Evolutionary conservation across 1,140 invertebrate species (phyloP).

Genomic region (Drosophila mayri): DNA sequence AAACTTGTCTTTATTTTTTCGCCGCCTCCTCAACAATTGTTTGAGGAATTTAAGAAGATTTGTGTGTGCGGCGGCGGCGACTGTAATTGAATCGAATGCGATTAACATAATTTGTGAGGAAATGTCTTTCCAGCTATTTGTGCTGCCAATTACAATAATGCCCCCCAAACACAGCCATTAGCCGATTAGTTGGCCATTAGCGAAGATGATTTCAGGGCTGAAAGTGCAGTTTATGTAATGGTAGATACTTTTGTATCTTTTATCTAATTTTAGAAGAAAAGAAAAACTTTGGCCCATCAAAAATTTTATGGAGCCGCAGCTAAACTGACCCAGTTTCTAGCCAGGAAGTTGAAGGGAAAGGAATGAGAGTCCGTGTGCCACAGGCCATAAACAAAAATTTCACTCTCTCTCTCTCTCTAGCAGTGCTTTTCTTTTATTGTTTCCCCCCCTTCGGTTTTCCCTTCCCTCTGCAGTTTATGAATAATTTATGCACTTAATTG

Average conservation of each 20-base stretch:
- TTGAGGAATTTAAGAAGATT: conserved; percentile 47
- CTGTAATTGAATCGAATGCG: conserved; percentile 82
- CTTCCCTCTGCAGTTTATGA: conserved; percentile 56
- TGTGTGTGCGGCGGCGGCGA: conserved; percentile 7
- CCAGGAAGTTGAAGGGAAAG: conserved; percentile 13
- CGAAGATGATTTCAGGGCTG: conserved; percentile 41
- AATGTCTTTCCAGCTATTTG: conserved; percentile 29
- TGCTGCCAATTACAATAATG: conserved; percentile 68
- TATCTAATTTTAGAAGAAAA: conserved; percentile 41
- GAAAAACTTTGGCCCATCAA: conserved; percentile 54
- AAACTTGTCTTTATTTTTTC: conserved; percentile 35
- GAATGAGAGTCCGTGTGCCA: conserved; percentile 50
- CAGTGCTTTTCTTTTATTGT: conserved; percentile 3
- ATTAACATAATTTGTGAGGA: conserved; percentile 76
- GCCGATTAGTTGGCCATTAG: conserved; percentile 73
- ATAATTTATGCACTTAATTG: conserved; percentile 82
- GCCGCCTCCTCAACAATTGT: conserved; percentile 33
- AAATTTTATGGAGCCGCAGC: conserved; percentile 53
- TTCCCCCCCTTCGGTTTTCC: neutral
- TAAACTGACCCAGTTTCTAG: conserved; percentile 31
- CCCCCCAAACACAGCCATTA: conserved; percentile 53
- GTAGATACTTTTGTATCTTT: conserved; percentile 20
- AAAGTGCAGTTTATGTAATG: conserved; percentile 39
- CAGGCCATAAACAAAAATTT: conserved; percentile 62
- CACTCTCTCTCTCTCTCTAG: no score